Conservation (phyloP, 2,797 vertebrate genomes). For the Falco novaeseelandiae region DNA sequence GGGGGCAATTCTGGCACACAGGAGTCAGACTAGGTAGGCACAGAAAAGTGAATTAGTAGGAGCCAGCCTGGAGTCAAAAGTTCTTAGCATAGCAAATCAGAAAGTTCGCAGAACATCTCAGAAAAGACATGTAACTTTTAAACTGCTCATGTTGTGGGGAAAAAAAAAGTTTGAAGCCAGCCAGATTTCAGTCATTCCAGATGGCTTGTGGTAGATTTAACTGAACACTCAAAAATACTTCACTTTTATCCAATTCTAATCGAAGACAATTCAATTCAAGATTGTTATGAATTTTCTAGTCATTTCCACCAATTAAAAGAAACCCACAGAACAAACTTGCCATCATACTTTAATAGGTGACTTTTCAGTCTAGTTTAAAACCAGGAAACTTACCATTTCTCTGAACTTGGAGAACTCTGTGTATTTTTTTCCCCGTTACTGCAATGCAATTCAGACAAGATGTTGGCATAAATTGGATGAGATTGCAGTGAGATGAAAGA, state of each 20-base stretch:
- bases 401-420: background rate
- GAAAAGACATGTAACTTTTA: background rate
- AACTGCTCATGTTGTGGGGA: background rate
- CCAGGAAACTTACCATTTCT: background rate
- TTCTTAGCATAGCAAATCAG: background rate
- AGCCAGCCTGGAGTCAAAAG: background rate
- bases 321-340: background rate
- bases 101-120: background rate
- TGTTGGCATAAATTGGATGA: background rate
- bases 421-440: background rate
- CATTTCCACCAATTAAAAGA: background rate
- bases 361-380: background rate
- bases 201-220: background rate
- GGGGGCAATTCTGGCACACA: background rate
- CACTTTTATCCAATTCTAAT: background rate
- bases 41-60: background rate
- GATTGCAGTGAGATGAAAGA: fast-evolving
- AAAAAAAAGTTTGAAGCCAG: background rate
- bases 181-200: background rate
- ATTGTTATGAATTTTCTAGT: background rate
- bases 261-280: background rate
- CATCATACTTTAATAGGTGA: background rate
- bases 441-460: background rate
- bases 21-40: background rate
- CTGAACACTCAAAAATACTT: background rate